These are phyloP conservation scores for Oxycera nigricornis DNA, from an alignment of 2,888 invertebrate genomes.

Conservation along the genomic window DNA sequence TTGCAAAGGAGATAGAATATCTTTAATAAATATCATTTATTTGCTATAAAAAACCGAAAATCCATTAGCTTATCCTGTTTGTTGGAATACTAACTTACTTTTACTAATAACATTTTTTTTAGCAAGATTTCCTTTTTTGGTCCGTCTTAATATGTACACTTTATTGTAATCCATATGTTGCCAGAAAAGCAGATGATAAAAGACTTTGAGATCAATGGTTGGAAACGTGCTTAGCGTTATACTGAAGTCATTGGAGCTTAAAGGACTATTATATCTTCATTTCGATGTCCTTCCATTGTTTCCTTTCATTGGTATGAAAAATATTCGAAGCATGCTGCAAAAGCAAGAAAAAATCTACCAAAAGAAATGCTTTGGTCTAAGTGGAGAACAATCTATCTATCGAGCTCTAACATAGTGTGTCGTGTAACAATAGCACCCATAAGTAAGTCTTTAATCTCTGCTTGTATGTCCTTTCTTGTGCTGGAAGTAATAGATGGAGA, in stretches of 20 bases:
- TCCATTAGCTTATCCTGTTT: too few relatives aligned
- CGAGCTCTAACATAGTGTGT: neutral
- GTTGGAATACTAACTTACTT: too few relatives aligned
- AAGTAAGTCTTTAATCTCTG: conserved; percentile 5
- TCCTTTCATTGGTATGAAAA: neutral
- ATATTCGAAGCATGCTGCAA: neutral
- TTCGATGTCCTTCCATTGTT: neutral
- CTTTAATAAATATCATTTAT: too few relatives aligned
- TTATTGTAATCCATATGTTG: neutral
- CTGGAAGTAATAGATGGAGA: neutral
- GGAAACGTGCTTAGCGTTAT: neutral
- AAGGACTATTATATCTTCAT: neutral
- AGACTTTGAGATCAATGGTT: neutral
- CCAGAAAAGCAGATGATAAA: conserved; percentile 4
- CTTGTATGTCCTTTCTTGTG: neutral
- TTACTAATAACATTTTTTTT: too few relatives aligned
- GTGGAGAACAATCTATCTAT: neutral
- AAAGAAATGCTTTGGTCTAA: neutral
- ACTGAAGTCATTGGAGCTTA: conserved; percentile 9
- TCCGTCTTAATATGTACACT: too few relatives aligned
- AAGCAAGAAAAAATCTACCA: neutral
- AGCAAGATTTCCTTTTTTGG: too few relatives aligned
- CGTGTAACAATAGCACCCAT: neutral
- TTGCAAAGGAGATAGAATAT: too few relatives aligned
- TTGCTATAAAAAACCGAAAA: too few relatives aligned